Conservation (phyloP, 2,888 invertebrate genomes). For the Pseudanteris insignis region DNA sequence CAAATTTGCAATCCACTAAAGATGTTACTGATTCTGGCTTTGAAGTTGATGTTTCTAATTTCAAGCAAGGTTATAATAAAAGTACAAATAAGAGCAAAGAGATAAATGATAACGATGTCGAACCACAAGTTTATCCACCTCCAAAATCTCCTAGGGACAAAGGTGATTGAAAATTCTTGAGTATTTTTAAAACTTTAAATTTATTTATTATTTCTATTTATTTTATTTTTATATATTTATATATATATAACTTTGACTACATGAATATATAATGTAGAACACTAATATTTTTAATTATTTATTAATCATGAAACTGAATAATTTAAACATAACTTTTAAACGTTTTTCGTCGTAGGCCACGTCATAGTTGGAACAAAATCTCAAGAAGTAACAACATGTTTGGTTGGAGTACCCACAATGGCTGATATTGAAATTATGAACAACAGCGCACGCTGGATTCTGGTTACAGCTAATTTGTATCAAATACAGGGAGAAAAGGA, state of each 20-base stretch:
- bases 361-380: slow-evolving; percentile 54
- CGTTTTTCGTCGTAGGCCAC: no score
- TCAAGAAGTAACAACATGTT: slow-evolving; percentile 57
- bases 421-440: slow-evolving; percentile 58
- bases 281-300: no score
- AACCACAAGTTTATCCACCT: not conserved
- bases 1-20: no score
- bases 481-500: slow-evolving; percentile 58
- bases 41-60: slow-evolving; percentile 4
- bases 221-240: not conserved
- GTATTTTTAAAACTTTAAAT: slow-evolving; percentile 1
- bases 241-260: no score
- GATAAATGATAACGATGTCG: not conserved
- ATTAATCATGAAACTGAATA: no score
- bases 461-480: slow-evolving; percentile 51
- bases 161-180: slow-evolving; percentile 8
- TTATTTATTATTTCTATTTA: not conserved
- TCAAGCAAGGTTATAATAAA: not conserved
- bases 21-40: slow-evolving; percentile 6
- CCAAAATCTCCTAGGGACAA: slow-evolving; percentile 19
- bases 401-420: slow-evolving; percentile 56
- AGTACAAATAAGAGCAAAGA: slow-evolving; percentile 3
- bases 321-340: no score
- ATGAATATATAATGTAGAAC: no score
- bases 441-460: slow-evolving; percentile 58